A percentile compares a stretch with the other conserved stretches of the same genome.
Evolutionary conservation across 2,113 vertebrate genomes (phyloP).

Genomic region (Forbesichthys agassizii): DNA sequence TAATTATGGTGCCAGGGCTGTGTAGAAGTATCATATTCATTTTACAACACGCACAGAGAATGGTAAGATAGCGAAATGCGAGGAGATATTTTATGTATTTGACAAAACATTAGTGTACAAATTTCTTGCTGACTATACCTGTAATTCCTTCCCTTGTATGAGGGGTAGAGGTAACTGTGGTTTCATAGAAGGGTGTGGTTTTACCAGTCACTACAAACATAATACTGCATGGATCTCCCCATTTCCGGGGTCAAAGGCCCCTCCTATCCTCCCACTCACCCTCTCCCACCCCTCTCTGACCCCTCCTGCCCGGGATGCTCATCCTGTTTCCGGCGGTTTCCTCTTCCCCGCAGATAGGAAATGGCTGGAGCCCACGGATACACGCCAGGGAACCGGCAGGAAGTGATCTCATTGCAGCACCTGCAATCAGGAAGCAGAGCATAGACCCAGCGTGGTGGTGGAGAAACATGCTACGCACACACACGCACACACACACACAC

Average conservation of each 20-base stretch:
- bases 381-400: conserved; percentile 54
- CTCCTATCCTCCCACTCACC: conserved; percentile 24
- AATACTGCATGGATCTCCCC: conserved; percentile 30
- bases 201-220: conserved; percentile 25
- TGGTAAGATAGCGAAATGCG: too few relatives aligned
- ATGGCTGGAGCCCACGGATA: conserved; percentile 61
- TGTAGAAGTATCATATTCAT: too few relatives aligned
- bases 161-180: too few relatives aligned
- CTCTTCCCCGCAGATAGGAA: conserved; percentile 74
- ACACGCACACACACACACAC: conserved; percentile 5
- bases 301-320: conserved; percentile 68
- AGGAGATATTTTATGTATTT: too few relatives aligned
- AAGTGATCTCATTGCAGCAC: conserved; percentile 79
- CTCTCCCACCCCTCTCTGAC: conserved; percentile 53
- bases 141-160: too few relatives aligned
- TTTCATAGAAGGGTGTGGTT: background rate
- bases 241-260: conserved; percentile 58
- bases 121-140: too few relatives aligned
- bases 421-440: conserved; percentile 73
- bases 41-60: too few relatives aligned
- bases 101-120: too few relatives aligned
- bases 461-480: conserved; percentile 27
- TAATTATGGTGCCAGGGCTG: too few relatives aligned
- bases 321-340: conserved; percentile 77
- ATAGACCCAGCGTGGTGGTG: conserved; percentile 38